Evolutionary conservation across 2,888 invertebrate species (phyloP).

Genomic region (Pegoplata infirma): DNA sequence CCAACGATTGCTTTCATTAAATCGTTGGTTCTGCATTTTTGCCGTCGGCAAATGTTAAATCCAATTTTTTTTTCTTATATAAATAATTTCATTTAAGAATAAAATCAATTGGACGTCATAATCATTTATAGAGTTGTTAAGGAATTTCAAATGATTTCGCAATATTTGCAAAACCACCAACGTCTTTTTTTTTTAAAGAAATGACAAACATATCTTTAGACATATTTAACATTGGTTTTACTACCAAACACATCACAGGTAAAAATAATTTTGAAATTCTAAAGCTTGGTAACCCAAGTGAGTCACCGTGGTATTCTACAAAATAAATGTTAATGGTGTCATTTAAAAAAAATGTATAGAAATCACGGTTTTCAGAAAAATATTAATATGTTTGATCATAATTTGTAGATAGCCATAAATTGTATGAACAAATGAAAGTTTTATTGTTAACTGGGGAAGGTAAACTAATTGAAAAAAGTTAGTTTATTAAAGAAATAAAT

Average conservation of each 20-base stretch:
- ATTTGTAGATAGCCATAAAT: slow-evolving; percentile 12
- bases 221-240: background rate
- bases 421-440: background rate
- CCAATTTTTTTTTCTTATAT: background rate
- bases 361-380: slow-evolving; percentile 13
- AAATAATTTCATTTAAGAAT: background rate
- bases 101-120: slow-evolving; percentile 10
- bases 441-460: background rate
- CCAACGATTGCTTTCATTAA: too few species aligned
- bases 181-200: too few species aligned
- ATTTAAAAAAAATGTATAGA: slow-evolving; percentile 27
- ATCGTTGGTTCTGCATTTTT: too few species aligned
- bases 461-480: background rate
- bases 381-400: background rate
- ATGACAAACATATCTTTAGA: slow-evolving; percentile 1
- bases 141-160: slow-evolving; percentile 43
- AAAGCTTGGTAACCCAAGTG: slow-evolving; percentile 3
- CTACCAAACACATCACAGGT: slow-evolving; percentile 16
- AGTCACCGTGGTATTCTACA: slow-evolving; percentile 28
- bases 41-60: too few species aligned
- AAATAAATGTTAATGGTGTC: slow-evolving; percentile 14
- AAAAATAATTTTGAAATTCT: slow-evolving; percentile 2
- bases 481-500: too few species aligned
- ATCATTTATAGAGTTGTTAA: slow-evolving; percentile 45
- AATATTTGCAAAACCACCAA: slow-evolving; percentile 16